Evolutionary conservation across 2,888 invertebrate genomes (phyloP), one percentile per base, ranked within the genome.

Genomic region (Drosophila longiperda): DNA sequence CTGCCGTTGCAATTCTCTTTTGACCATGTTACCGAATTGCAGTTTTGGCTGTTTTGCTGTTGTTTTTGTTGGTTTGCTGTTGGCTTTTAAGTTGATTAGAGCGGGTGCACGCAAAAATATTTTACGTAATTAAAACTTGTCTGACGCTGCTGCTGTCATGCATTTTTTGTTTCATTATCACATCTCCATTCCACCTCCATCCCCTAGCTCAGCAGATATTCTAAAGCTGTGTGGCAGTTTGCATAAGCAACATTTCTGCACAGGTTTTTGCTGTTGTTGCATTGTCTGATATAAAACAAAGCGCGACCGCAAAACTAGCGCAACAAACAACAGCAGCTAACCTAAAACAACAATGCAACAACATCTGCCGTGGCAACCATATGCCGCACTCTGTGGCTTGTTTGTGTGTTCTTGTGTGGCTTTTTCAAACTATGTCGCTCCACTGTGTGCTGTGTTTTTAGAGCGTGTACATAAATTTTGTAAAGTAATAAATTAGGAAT

Each of bases 81-180:
- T 69, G 69, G 83, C 87, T 89, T 85, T 87, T 87, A 89, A 87
- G 83, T 87, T 87, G 89, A 89, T 87, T 87, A 87, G 89, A 80
- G 84, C 70, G 78, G 63, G 69, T 69, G 79, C 73, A 81, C 72
- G 88, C 88, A 76, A 83, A 87, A 87, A 87, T 87, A 87, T 87
- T 89, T 87, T 89, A 89, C 85, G 87, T 87, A 87, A 87, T 87
- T 87, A 87, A 87, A 87, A 87, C 85, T 87, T 89, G 85, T 69
- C 75, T 79, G 67, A n/a, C 61, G 62, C 55, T 82, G 67, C 23
- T 57, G 63, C 57, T 58, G 73, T 62, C 45, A 82, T 87, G 82
- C 63, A 70, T 72, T 89, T 82, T 75, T 78, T 59, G 53, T 53
- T 42, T 48, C 40, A 52, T 34, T n/a, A 40, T 20, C 36, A 3